Base-by-base conservation (phyloP, 2,888 invertebrate genomes). In the Erebia ligea region DNA sequence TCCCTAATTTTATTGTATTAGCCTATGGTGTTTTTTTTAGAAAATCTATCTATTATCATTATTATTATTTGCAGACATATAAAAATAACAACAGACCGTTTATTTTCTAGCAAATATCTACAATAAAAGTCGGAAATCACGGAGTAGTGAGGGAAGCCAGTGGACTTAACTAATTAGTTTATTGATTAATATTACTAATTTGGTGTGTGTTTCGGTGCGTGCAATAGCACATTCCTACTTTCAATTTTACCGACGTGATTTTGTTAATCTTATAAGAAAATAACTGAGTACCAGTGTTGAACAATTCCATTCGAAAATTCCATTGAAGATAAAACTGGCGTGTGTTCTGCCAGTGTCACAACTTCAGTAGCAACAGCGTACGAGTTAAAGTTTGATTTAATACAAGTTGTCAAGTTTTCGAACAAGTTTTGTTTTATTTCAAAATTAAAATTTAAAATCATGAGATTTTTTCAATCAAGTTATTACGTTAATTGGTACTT, bases 201-300 rank as follows among this genome's bases (percentile, higher is more conserved):
- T 91, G 91, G 91, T 92, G 91, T 91, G 79, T 84, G 81, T 88
- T 88, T 90, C 88, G 86, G 89, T 91, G 90, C 82, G 93, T 92
- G 93, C 93, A 92, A 92, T 91, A 93, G 92, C 93, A 92, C 93
- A 82, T 87, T 86, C 85, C 89, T 92, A 92, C 86, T 86, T 84
- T 83, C 82, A 83, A 83, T 84, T 15, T 84, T 84, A 82, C 79
- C 82, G 76, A 85, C 81, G 81, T 86, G 85, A 84, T 76, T 84
- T 45, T 85, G 82, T 85, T 62, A 62, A 81, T 79, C 84, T 84
- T 84, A 86, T 79, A 77, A 82, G 78, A 83, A 89, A 87, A 87
- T 82, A 84, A 85, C 81, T 79, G 79, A 69, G 75, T 82, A 79
- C 78, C 76, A 77, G 76, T 80, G 73, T 73, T 80, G 80, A 83